These are phyloP conservation scores for Vipera ursinii DNA, from an alignment of 2,797 vertebrate species.

Conservation along the genomic window DNA sequence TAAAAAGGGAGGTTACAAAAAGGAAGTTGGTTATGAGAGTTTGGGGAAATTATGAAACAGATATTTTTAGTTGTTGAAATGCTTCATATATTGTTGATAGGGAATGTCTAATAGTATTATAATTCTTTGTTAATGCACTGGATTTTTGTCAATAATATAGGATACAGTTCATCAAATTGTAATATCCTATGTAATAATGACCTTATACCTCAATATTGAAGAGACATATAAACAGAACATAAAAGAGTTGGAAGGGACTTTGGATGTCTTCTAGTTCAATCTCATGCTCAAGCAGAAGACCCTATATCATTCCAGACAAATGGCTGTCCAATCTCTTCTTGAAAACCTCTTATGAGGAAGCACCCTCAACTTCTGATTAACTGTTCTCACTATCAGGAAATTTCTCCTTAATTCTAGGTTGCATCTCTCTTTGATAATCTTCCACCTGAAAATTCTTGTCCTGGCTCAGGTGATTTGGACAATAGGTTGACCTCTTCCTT, in stretches of 20 bases:
- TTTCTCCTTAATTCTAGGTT: neutral
- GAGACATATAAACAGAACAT: neutral
- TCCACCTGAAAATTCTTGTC: neutral
- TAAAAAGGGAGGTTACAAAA: neutral
- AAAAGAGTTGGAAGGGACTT: neutral
- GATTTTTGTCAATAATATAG: neutral
- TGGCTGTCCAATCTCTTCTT: neutral
- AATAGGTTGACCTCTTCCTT: neutral
- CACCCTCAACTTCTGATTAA: neutral
- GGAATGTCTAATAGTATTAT: neutral
- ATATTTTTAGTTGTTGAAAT: constrained; percentile 18
- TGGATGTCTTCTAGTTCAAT: neutral
- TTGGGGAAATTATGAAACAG: neutral
- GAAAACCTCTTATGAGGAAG: neutral
- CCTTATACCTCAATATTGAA: neutral
- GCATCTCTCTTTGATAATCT: neutral
- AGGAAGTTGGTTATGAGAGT: neutral
- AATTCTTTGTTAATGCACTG: constrained; percentile 15
- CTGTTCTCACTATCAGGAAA: neutral
- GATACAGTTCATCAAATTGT: neutral
- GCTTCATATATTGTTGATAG: constrained; percentile 8
- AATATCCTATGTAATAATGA: neutral
- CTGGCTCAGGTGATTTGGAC: neutral
- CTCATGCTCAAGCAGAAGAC: neutral
- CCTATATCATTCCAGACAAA: neutral